phyloP scores from a whole-genome alignment of 2,797 vertebrate species.

The Acridotheres tristis region DNA sequence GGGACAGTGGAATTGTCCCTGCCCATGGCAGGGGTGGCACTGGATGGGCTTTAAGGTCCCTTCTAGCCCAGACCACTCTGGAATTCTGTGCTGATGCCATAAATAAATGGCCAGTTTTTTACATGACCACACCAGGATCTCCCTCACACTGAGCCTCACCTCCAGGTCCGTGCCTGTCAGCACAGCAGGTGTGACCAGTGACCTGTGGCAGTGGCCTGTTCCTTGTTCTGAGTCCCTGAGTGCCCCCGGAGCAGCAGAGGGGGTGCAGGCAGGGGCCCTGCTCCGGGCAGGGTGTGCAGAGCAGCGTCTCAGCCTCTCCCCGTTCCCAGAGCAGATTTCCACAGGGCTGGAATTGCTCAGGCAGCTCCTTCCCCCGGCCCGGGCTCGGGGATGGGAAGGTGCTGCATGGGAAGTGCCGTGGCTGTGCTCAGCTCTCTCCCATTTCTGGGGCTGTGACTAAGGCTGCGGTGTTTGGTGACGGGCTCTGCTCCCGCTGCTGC shows the following conservation, averaged over 20 bases:
- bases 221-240: accelerated
- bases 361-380: too few relatives aligned
- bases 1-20: neutral
- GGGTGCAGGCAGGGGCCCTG: accelerated
- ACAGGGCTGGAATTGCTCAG: neutral
- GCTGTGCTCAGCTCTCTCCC: neutral
- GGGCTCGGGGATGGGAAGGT: neutral
- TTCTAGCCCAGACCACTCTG: neutral
- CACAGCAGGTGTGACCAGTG: accelerated
- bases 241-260: accelerated
- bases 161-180: accelerated
- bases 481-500: neutral
- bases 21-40: accelerated
- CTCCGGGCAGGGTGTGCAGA: neutral
- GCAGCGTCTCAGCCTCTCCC: neutral
- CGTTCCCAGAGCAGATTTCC: neutral
- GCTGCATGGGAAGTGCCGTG: neutral
- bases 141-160: accelerated
- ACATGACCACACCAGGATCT: neutral
- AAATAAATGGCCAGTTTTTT: neutral
- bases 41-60: neutral
- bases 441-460: neutral
- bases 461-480: neutral
- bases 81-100: neutral
- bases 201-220: accelerated